A percentile compares a stretch with the other conserved stretches of the same genome.
phyloP scores from a whole-genome alignment of 2,797 vertebrate species.

The Poeciliopsis infans region DNA sequence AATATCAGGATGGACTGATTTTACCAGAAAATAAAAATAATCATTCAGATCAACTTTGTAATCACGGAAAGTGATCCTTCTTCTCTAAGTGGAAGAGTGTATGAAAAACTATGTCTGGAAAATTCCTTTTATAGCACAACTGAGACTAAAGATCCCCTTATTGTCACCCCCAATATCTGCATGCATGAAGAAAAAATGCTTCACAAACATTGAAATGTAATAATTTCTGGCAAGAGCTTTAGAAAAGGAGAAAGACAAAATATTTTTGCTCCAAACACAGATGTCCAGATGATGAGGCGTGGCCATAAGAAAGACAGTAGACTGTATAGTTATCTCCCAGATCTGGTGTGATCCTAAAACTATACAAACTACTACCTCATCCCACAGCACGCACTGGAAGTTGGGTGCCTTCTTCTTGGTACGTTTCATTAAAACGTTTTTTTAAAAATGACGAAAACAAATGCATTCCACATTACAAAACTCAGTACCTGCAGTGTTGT shows the following conservation, averaged over 20 bases:
- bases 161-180: neutral
- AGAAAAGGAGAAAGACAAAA: neutral
- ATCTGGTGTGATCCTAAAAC: slow-evolving; percentile 99
- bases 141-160: neutral
- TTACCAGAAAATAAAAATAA: neutral
- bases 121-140: neutral
- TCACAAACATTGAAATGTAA: neutral
- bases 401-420: slow-evolving; percentile 30
- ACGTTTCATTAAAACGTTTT: slow-evolving; percentile 20
- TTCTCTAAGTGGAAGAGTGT: neutral
- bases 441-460: slow-evolving; percentile 14
- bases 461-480: slow-evolving; percentile 6
- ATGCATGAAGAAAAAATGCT: slow-evolving; percentile 6
- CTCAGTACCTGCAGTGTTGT: slow-evolving; percentile 87
- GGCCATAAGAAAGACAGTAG: slow-evolving; percentile 98
- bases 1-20: neutral
- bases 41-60: neutral
- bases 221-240: neutral
- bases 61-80: neutral
- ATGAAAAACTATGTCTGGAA: neutral
- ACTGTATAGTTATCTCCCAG: slow-evolving; percentile 99
- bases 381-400: slow-evolving; percentile 81
- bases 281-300: slow-evolving; percentile 61
- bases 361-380: slow-evolving; percentile 99
- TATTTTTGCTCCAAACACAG: slow-evolving; percentile 20